Evolutionary conservation across 1,140 invertebrate genomes (phyloP), one percentile per base, ranked within the genome.

Genomic region (Rhagoletis pomonella): DNA sequence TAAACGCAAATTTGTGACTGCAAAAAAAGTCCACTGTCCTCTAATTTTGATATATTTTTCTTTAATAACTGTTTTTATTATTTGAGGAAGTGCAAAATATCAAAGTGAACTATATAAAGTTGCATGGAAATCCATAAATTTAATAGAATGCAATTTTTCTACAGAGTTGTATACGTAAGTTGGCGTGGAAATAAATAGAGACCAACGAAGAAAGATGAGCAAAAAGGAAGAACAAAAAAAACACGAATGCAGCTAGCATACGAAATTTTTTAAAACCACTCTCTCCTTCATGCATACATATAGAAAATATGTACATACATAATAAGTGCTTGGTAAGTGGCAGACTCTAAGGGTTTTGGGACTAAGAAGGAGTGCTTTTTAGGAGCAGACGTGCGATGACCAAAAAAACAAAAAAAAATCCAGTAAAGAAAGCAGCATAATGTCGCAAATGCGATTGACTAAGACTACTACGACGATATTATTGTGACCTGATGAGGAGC

Each of bases 121-220:
- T 81, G 47, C 73, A 81, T 81, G 7, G 73, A 55, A 81, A 81
- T 19, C 42, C 47, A 6, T 55, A 81, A 81, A 81, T 55, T 29
- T 81, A 81, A 81, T 81, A 29, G 47, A 50, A 81, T 9, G n/a
- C n/a, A 81, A 81, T 81, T 81, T 81, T 55, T 81, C 47, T 9
- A 29, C 10, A 81, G 73, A 81, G 73, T 81, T 81, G 47, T 9
- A 81, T 12, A 55, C 73, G 47, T 19, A 50, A 58, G 2, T 55
- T 81, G 47, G 73, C 17, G 10, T 73, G 47, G 10, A 81, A 81
- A 55, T 9, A 55, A 58, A 7, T 55, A 3, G 47, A 17, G 12
- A 19, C 7, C 17, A 9, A 5, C 42, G 1, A 73, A 47, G 42
- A 12, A 81, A 29, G 17, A 44, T 73, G 65, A 6, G 29, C 6